Percentiles rank a stretch among this genome's conserved stretches.
Conservation (phyloP, 1,140 invertebrate genomes). For the Panulirus ornatus region DNA sequence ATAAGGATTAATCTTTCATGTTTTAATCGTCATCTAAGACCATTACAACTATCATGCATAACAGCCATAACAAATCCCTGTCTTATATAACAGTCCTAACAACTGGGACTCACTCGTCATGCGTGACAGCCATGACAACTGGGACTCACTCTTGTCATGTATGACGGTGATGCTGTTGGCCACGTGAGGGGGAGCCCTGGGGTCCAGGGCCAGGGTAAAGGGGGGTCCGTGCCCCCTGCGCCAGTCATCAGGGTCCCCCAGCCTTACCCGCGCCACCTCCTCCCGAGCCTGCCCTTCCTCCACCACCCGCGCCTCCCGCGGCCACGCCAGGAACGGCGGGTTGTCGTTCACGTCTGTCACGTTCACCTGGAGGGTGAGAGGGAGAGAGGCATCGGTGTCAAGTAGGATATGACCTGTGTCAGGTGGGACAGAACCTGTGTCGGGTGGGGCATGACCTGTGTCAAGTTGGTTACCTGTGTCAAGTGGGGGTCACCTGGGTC, state of each 20-base stretch:
- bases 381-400: too few species aligned
- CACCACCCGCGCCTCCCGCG: slow-evolving; percentile 30
- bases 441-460: too few species aligned
- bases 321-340: slow-evolving; percentile 43
- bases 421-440: too few species aligned
- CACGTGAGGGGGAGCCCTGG: slow-evolving; percentile 41
- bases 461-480: too few species aligned
- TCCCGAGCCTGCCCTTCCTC: slow-evolving; percentile 39
- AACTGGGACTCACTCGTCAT: not conserved
- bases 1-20: too few species aligned
- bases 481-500: too few species aligned
- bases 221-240: slow-evolving; percentile 49
- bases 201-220: slow-evolving; percentile 41
- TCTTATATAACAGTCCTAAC: too few species aligned
- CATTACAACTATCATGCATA: too few species aligned
- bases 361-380: too few species aligned
- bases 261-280: slow-evolving; percentile 17
- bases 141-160: slow-evolving; percentile 43
- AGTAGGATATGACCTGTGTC: too few species aligned
- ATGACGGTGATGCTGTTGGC: slow-evolving; percentile 31
- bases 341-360: slow-evolving; percentile 58
- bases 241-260: slow-evolving; percentile 49
- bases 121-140: not conserved
- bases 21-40: too few species aligned
- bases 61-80: too few species aligned